Base-by-base conservation (phyloP, 2,888 invertebrate genomes). In the Drosophila hamatofila region DNA sequence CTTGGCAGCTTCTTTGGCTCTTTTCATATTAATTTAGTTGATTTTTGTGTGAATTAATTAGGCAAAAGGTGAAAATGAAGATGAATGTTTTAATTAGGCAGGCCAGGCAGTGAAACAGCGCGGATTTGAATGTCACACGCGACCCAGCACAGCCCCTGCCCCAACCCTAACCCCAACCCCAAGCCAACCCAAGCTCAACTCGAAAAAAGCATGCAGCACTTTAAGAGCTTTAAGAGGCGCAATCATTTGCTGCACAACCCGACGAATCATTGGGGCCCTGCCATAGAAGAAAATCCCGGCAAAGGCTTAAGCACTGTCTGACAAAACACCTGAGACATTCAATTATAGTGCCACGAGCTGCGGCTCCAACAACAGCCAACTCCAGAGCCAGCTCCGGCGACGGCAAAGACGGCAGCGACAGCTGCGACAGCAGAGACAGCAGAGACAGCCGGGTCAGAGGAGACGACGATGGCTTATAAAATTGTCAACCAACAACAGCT, bases 261-360 rank as follows among this genome's bases (percentile, higher is more conserved):
- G 16, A 14, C 8, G 55, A 35, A 57, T 55, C 64, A 37, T 49
- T 71, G 52, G 51, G 33, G 18, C 18, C 30, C 37, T 18, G 30
- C 64, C 59, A 27, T 55, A 54, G 59, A 59, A 75, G 79, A 86
- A 90, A 88, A 91, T 91, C 89, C 88, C 74, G 81, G 86, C 81
- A 92, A 92, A 91, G 92, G 92, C 91, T 92, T 92, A 92, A 87
- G 84, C 84, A 90, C 88, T 91, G 92, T 88, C 92, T 91, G 88
- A 91, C 90, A 90, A 91, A 87, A 92, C 92, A 92, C 92, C 92
- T 92, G 92, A 92, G 92, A 91, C 92, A 91, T 91, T 91, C 91
- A 91, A 88, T 88, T 88, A 88, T 88, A 78, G 69, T 68, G 68
- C 71, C 83, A 80, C 81, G 72, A 71, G 81, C 72, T 67, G 58